phyloP scores from a whole-genome alignment of 2,888 invertebrate species.

The Pilophorus perplexus region DNA sequence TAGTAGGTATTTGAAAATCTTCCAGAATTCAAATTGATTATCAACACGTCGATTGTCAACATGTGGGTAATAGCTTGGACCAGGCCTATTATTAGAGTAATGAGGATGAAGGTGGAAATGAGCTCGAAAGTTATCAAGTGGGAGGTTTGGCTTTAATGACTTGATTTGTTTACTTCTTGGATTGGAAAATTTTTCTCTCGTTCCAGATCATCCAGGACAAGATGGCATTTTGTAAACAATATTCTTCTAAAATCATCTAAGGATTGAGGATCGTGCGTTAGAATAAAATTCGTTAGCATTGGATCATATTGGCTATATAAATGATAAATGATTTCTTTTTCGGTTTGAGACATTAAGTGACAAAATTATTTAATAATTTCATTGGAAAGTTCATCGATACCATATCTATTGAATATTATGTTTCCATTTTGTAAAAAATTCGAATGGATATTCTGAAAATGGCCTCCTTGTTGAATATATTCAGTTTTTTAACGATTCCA shows the following conservation, averaged over 20 bases:
- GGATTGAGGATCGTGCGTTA: background rate
- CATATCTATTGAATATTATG: background rate
- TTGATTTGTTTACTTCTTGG: too few relatives aligned
- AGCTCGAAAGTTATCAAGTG: too few relatives aligned
- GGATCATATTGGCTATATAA: background rate
- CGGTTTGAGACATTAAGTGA: background rate
- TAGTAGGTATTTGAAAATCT: background rate
- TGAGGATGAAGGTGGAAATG: too few relatives aligned
- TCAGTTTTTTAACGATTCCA: background rate
- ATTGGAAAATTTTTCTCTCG: too few relatives aligned
- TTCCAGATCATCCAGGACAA: background rate
- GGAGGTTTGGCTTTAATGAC: too few relatives aligned
- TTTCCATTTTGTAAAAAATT: background rate
- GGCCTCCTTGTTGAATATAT: background rate
- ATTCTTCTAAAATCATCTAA: background rate
- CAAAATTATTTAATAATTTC: background rate
- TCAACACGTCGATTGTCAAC: too few relatives aligned
- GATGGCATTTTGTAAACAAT: background rate
- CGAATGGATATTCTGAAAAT: background rate
- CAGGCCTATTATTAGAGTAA: too few relatives aligned
- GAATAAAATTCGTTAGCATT: background rate
- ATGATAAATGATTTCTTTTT: background rate
- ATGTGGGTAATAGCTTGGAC: too few relatives aligned
- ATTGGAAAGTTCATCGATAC: background rate
- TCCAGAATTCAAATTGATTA: background rate